These are phyloP conservation scores for Elysia chlorotica DNA, from an alignment of 1,140 invertebrate genomes.

Conservation along the genomic window DNA sequence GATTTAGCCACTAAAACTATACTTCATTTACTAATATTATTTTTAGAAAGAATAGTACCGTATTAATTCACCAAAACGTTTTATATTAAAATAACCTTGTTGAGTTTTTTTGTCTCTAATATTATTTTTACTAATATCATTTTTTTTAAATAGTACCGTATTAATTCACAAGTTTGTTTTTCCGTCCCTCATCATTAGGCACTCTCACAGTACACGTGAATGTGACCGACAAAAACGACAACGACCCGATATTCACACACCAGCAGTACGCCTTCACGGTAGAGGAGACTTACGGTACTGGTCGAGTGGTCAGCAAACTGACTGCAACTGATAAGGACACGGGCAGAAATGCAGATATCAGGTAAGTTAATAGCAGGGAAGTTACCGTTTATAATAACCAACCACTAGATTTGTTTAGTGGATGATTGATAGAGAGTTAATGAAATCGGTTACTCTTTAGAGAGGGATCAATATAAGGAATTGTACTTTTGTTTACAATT, in stretches of 20 bases:
- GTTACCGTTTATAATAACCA: too few species aligned
- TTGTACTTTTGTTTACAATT: too few species aligned
- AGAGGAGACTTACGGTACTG: slow-evolving; percentile 22
- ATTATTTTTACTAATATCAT: neutral
- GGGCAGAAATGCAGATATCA: slow-evolving; percentile 85
- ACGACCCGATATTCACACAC: slow-evolving; percentile 33
- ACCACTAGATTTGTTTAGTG: too few species aligned
- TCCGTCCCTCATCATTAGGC: slow-evolving; percentile 2
- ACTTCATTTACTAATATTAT: slow-evolving; percentile 83
- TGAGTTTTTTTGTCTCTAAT: neutral
- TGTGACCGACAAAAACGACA: slow-evolving; percentile 37
- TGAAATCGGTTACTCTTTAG: too few species aligned
- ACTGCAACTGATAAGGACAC: slow-evolving; percentile 28
- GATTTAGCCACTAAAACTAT: too few species aligned
- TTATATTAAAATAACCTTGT: neutral
- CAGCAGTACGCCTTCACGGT: slow-evolving; percentile 20
- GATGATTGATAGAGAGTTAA: too few species aligned
- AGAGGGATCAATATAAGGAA: too few species aligned
- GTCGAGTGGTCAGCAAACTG: slow-evolving; percentile 22
- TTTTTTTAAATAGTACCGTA: neutral
- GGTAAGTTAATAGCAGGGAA: too few species aligned
- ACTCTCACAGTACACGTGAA: slow-evolving; percentile 27
- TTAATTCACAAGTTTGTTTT: neutral
- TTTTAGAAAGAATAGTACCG: slow-evolving; percentile 16
- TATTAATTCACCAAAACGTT: neutral